Conservation (phyloP, 2,888 invertebrate species). For the Mimachlamys varia region DNA sequence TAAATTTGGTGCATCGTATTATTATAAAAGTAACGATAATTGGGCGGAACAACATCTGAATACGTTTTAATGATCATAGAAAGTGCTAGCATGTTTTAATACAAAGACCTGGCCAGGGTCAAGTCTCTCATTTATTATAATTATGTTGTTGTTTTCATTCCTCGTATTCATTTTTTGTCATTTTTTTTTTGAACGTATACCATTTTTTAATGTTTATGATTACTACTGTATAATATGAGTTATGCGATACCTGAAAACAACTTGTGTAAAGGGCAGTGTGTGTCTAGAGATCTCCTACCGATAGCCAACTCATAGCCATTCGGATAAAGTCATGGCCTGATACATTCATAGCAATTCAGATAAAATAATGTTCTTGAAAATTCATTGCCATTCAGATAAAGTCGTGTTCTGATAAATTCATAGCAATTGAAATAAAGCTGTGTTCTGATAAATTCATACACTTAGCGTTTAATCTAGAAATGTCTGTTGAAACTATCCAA, state of each 20-base stretch:
- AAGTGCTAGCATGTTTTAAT: constrained; percentile 1
- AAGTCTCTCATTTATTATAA: not conserved
- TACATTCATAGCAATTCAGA: too few species aligned
- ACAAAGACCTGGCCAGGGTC: not conserved
- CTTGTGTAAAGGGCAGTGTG: not conserved
- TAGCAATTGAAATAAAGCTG: too few species aligned
- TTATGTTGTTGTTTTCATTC: constrained; percentile 17
- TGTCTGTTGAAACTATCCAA: too few species aligned
- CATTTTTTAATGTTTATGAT: too few species aligned
- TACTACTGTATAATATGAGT: not conserved
- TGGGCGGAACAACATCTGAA: not conserved
- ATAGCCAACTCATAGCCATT: too few species aligned
- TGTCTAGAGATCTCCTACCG: not conserved
- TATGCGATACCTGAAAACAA: not conserved
- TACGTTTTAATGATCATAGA: not conserved
- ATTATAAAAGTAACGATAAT: not conserved
- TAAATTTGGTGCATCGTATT: constrained; percentile 1
- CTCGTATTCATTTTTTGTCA: not conserved
- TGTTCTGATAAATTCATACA: too few species aligned
- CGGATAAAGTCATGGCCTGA: too few species aligned
- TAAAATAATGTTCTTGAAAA: too few species aligned
- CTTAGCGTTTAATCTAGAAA: too few species aligned
- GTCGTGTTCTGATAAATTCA: too few species aligned
- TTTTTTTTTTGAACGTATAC: not conserved
- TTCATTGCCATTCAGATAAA: too few species aligned